Evolutionary conservation across 2,888 invertebrate species (phyloP).

Genomic region (Dilophus febrilis): DNA sequence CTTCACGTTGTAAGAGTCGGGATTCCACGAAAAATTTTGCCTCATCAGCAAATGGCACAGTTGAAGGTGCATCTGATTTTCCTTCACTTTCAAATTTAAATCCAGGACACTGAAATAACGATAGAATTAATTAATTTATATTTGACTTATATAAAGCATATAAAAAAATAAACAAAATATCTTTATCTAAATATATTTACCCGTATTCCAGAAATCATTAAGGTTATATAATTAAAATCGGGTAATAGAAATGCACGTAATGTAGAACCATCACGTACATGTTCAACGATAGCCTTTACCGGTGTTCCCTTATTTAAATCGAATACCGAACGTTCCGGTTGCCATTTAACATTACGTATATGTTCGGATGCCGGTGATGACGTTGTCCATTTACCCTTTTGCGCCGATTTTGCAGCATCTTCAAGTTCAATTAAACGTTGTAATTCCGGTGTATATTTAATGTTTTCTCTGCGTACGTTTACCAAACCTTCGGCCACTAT

Average conservation of each 20-base stretch:
- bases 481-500: constrained; percentile 82
- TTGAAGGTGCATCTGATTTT: constrained; percentile 46
- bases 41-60: constrained; percentile 66
- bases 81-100: constrained; percentile 61
- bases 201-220: constrained; percentile 90
- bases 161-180: neutral
- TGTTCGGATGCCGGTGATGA: constrained; percentile 39
- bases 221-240: constrained; percentile 75
- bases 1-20: constrained; percentile 75
- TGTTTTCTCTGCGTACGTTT: constrained; percentile 53
- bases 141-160: too few species aligned
- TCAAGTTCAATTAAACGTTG: constrained; percentile 66
- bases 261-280: constrained; percentile 94
- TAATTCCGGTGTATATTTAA: constrained; percentile 43
- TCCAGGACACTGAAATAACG: constrained; percentile 44
- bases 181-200: constrained; percentile 30
- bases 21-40: constrained; percentile 89
- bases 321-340: constrained; percentile 63
- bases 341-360: constrained; percentile 76
- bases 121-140: neutral
- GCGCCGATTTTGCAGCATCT: constrained; percentile 72
- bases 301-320: constrained; percentile 76
- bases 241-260: constrained; percentile 82
- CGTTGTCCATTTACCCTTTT: constrained; percentile 73
- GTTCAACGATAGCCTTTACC: constrained; percentile 85